A percentile compares a stretch with the other conserved stretches of the same genome.
phyloP scores from a whole-genome alignment of 2,888 invertebrate species.

The Drosophila nr. perissopoda region DNA sequence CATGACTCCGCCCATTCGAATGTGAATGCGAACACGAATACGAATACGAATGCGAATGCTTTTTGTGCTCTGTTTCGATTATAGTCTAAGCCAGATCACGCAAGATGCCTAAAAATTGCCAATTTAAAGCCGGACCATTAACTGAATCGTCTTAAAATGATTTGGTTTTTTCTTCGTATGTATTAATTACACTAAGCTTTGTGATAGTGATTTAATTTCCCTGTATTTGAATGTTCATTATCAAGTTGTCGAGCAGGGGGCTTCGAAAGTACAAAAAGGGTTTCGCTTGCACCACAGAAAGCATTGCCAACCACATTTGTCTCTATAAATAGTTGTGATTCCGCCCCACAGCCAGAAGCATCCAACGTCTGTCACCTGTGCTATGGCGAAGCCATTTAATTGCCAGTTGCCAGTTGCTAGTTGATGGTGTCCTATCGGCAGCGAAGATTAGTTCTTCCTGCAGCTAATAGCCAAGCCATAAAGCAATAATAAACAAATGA shows the following conservation, averaged over 20 bases:
- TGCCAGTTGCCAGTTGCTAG: slow-evolving; percentile 15
- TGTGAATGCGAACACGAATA: background rate
- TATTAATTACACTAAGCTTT: background rate
- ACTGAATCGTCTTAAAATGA: background rate
- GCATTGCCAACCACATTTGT: slow-evolving; percentile 39
- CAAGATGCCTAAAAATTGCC: background rate
- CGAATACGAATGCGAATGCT: background rate
- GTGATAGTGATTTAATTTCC: background rate
- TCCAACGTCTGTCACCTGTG: slow-evolving; percentile 47
- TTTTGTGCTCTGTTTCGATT: background rate
- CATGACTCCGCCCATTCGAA: slow-evolving; percentile 54
- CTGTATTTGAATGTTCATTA: background rate
- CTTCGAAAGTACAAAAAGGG: slow-evolving; percentile 2
- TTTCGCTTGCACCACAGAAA: slow-evolving; percentile 12
- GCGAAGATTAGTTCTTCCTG: slow-evolving; percentile 55
- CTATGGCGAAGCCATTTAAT: slow-evolving; percentile 59
- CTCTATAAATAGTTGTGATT: slow-evolving; percentile 48
- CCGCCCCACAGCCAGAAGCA: slow-evolving; percentile 3
- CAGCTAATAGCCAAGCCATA: slow-evolving; percentile 72
- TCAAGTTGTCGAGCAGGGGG: background rate
- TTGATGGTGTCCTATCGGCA: slow-evolving; percentile 7
- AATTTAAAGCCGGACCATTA: background rate
- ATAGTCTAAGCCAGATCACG: background rate
- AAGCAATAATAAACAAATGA: slow-evolving; percentile 53
- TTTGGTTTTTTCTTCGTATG: background rate